phyloP scores from a whole-genome alignment of 2,113 vertebrate genomes.

The Agapornis roseicollis region DNA sequence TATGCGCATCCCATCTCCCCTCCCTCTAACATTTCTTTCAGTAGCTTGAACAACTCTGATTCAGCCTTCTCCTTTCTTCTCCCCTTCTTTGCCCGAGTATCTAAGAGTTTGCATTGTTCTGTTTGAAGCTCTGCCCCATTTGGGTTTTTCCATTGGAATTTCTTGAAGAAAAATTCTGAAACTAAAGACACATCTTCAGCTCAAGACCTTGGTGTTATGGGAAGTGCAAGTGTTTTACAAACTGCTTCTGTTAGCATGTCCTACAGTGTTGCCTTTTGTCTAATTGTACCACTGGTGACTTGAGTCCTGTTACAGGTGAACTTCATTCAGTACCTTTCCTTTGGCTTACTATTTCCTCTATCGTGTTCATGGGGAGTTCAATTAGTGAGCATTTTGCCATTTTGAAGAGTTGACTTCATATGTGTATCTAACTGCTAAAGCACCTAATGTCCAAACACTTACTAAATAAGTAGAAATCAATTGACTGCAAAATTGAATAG shows the following conservation, averaged over 20 bases:
- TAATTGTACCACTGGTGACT: neutral
- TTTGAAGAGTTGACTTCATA: neutral
- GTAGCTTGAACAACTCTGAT: neutral
- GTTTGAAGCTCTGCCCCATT: neutral
- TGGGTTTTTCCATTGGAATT: neutral
- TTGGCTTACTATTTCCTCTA: neutral
- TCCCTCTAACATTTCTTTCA: neutral
- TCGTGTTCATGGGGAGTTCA: neutral
- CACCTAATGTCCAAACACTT: slow-evolving; percentile 38
- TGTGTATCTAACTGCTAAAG: neutral
- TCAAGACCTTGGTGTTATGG: neutral
- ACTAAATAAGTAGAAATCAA: slow-evolving; percentile 62
- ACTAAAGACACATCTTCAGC: neutral
- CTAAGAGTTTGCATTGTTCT: neutral
- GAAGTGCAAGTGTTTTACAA: neutral
- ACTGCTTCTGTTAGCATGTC: neutral
- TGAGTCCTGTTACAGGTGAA: neutral
- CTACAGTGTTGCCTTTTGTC: neutral
- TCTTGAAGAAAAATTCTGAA: neutral
- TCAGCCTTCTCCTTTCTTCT: neutral
- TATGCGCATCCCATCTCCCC: neutral
- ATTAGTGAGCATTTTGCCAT: neutral
- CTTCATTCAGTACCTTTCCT: neutral
- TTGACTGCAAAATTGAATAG: slow-evolving; percentile 61
- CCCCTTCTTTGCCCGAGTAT: neutral